Conservation (phyloP, 2,113 vertebrate species). For the Pelecanoides urinatrix region DNA sequence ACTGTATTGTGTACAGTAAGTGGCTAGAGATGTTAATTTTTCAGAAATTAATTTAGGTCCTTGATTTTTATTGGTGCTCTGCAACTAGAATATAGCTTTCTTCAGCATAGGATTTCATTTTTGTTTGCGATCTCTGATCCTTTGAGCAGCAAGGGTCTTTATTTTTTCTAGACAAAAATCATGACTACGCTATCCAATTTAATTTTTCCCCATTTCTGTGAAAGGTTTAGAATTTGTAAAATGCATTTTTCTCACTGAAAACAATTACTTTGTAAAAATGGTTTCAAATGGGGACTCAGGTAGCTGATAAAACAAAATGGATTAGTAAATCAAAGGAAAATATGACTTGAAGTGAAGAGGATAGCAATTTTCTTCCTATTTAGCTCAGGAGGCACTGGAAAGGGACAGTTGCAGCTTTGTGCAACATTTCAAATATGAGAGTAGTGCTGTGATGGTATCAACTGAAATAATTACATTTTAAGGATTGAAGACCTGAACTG, state of each 20-base stretch:
- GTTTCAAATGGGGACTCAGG: not conserved
- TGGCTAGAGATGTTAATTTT: not conserved
- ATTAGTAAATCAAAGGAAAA: constrained; percentile 41
- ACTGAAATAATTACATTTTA: not conserved
- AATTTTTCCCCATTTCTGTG: not conserved
- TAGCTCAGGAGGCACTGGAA: not conserved
- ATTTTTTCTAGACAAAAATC: not conserved
- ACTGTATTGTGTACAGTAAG: not conserved
- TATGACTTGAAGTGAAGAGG: not conserved
- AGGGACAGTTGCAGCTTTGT: not conserved
- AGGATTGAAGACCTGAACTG: not conserved
- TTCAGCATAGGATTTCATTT: not conserved
- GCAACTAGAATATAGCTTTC: not conserved
- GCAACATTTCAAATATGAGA: not conserved
- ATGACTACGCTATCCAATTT: not conserved
- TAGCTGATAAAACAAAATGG: constrained; percentile 34
- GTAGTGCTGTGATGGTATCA: not conserved
- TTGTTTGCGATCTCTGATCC: not conserved
- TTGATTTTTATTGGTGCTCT: not conserved
- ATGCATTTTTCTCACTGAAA: not conserved
- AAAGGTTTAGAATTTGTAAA: constrained; percentile 22
- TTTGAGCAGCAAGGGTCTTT: not conserved
- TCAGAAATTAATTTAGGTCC: not conserved
- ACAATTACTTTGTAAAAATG: constrained; percentile 8
- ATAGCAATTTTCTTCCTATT: constrained; percentile 10